Evolutionary conservation across 2,888 invertebrate species (phyloP), one percentile per base, ranked within the genome.

Genomic region (Noctuana brunneofusca): DNA sequence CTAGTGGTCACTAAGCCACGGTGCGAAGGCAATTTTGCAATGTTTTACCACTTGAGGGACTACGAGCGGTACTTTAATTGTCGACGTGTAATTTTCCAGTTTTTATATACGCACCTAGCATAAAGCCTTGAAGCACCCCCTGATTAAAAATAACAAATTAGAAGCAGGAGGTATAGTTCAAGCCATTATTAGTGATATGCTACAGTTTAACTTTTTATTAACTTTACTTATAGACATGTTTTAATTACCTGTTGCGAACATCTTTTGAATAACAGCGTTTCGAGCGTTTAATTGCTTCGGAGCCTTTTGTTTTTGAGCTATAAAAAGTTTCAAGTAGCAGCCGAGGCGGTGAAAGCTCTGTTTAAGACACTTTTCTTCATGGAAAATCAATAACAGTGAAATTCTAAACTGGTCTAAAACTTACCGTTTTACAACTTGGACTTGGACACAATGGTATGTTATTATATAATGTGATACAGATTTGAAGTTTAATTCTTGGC

Each of bases 361-460:
- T 50, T 50, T 30, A 27, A 50, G 27, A 50, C 14, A 27, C 46
- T 48, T 62, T 60, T 62, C 54, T 62, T 54, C 38, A n/a, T 35
- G 60, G 24, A 62, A 62, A 62, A 62, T 62, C 60, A 55, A 62
- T 62, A 62, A 12, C 16, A 48, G 3, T n/a, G 38, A 35, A 48
- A 62, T 62, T 48, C 22, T 49, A 55, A 55, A 54, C 35, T 49
- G 2, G 12, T 35, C 8, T 35, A 30, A 54, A 46, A 46, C 8
- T 54, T 2, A 32, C 8, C 52, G 22, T 24, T 22, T 48, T n/a
- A 48, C 22, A 48, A 48, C 0, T 22, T 12, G 5, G 46, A 2
- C 3, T 41, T 16, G 3, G 16, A 41, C 3, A 41, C 16, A 22
- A 43, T 43, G 9, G 43, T 43, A 16, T 43, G 18, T n/a, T n/a